Evolutionary conservation across 2,113 vertebrate species (phyloP), one percentile per base, ranked within the genome.

Genomic region (Proterorhinus semilunaris): DNA sequence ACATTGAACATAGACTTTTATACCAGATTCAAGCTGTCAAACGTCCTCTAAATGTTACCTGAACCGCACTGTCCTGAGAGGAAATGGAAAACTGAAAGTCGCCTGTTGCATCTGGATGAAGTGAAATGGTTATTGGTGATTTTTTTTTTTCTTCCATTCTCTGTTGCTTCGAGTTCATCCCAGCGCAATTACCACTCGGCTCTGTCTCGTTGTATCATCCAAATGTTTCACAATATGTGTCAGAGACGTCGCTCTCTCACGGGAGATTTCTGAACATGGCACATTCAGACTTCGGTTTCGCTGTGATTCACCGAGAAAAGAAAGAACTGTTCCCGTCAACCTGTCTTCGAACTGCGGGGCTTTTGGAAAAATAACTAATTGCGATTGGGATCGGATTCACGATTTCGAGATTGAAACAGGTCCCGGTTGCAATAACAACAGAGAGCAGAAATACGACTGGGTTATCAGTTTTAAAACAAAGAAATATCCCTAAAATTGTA

Each of bases 291-390:
- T 49, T 66, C 58, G 8, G 16, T 46, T n/a, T 70, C 15, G 66
- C 47, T 11, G 1, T 76, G 74, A 80, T 76, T 79, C 85, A 82
- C 61, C 8, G 47, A 69, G 66, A 83, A 50, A 50, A 69, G 66
- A 83, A 50, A 69, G 66, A 83, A 54, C 43, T 63, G 54, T 76
- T 80, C 63, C 71, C 45, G 77, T 81, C 78, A 80, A 69, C 65
- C 66, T 55, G 70, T 66, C 69, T 59, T 80, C 76, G 15, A 58
- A 58, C 55, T 36, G 27, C 27, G 4, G 27, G 27, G 27, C 27
- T 36, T 36, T 3, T 36, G 27, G 27, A 36, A 36, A 36, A 36
- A 36, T 36, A 36, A 3, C 27, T 36, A 36, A 36, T 36, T 36
- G 27, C 27, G 27, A 36, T 36, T 36, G 27, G 0, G 27, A 36